These are phyloP conservation scores for Thereva unica DNA, from an alignment of 2,888 invertebrate species.

Conservation along the genomic window DNA sequence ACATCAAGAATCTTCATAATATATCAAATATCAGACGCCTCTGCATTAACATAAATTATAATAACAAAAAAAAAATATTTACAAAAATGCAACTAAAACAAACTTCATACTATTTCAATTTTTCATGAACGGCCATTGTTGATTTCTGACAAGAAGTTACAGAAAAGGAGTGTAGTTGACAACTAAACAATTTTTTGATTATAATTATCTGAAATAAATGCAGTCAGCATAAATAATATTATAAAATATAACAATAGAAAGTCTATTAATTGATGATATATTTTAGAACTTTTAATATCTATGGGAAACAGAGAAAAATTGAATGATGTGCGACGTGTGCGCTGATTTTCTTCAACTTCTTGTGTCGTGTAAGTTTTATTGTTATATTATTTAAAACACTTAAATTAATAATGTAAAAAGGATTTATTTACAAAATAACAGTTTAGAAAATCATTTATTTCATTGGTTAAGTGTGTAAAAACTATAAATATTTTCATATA, in stretches of 20 bases:
- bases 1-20: no score
- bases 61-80: no score
- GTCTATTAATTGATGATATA: background rate
- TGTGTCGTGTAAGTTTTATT: constrained; percentile 71
- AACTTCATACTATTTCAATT: constrained; percentile 21
- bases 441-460: background rate
- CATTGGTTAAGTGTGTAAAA: background rate
- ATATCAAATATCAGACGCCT: no score
- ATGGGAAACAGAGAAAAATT: constrained; percentile 35
- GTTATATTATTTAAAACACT: constrained; percentile 40
- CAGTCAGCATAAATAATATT: constrained; percentile 3
- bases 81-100: background rate
- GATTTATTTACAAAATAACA: constrained; percentile 6
- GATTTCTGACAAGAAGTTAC: constrained; percentile 32
- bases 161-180: constrained; percentile 12
- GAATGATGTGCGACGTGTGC: constrained; percentile 90
- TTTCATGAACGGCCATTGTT: constrained; percentile 32
- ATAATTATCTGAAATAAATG: constrained; percentile 27
- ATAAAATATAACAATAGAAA: constrained; percentile 9
- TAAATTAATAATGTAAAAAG: constrained; percentile 11
- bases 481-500: background rate
- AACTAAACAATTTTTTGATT: constrained; percentile 17
- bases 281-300: constrained; percentile 18
- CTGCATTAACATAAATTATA: no score
- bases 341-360: constrained; percentile 91